Percentiles rank a stretch among this genome's conserved stretches.
These are phyloP conservation scores for Melanotaenia nigrans DNA, from an alignment of 2,797 vertebrate genomes.

Conservation along the genomic window DNA sequence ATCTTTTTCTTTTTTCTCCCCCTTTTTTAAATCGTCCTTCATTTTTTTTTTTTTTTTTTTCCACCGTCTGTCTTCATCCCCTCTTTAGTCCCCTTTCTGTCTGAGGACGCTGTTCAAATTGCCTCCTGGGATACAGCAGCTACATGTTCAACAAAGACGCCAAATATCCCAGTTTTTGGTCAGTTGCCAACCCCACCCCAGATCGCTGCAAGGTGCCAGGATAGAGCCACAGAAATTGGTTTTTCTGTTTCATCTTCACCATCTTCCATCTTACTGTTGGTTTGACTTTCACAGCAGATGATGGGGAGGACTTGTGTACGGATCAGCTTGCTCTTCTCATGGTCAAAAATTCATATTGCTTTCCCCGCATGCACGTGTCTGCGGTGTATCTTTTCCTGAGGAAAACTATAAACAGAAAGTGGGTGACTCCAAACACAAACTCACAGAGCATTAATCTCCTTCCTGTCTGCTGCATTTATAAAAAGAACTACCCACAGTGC, in stretches of 20 bases:
- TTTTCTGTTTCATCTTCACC: slow-evolving; percentile 43
- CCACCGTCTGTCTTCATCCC: slow-evolving; percentile 32
- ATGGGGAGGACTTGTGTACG: slow-evolving; percentile 36
- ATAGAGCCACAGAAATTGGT: slow-evolving; percentile 22
- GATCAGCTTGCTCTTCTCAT: slow-evolving; percentile 45
- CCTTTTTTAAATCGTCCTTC: slow-evolving; percentile 17
- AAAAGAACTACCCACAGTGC: slow-evolving; percentile 18
- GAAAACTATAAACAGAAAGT: slow-evolving; percentile 15
- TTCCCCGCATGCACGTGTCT: slow-evolving; percentile 22
- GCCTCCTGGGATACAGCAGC: slow-evolving; percentile 25
- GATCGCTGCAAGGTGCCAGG: not conserved
- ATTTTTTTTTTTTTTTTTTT: slow-evolving; percentile 11
- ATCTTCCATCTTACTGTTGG: slow-evolving; percentile 32
- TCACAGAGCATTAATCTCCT: slow-evolving; percentile 34
- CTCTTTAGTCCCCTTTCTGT: slow-evolving; percentile 31
- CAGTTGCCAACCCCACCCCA: slow-evolving; percentile 3
- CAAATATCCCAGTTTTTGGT: slow-evolving; percentile 1
- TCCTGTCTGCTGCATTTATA: slow-evolving; percentile 30
- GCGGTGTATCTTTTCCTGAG: not conserved
- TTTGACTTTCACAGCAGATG: slow-evolving; percentile 43
- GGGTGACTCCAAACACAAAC: slow-evolving; percentile 30
- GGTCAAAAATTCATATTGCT: slow-evolving; percentile 36
- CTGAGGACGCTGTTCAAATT: slow-evolving; percentile 41
- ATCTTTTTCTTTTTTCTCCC: slow-evolving; percentile 5
- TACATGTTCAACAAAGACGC: slow-evolving; percentile 31